Base-by-base conservation (phyloP, 2,797 vertebrate species). In the Danio choprae region DNA sequence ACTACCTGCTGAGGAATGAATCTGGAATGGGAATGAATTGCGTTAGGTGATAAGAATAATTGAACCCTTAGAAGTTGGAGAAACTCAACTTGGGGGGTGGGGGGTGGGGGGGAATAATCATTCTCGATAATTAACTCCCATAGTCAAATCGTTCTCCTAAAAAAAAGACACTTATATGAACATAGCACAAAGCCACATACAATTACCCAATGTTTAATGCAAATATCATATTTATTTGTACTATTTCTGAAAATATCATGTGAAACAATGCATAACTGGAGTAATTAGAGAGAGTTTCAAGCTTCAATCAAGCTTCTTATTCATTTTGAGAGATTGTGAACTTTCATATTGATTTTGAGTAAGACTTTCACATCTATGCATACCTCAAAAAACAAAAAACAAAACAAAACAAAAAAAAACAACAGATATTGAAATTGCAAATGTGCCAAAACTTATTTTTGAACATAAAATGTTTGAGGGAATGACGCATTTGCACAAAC, bases 401-500 rank as follows among this genome's bases (percentile, higher is more conserved):
- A 0, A 63, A n/a, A n/a, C n/a, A 18, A 59, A 59, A 1, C 15
- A 58, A 59, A 18, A 36, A 20, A 40, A 12, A 0, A 63, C n/a
- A n/a, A 16, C 8, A 41, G 46, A 74, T 36, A 36, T 36, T 68
- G 5, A 36, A 63, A 51, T 63, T 50, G 58, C 6, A 40, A 41
- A 43, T 75, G 38, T 40, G n/a, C 62, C 36, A n/a, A 74, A 51
- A 51, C 11, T 4, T 74, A 62, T 20, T 63, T 74, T 63, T 4
- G 2, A 50, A 22, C 53, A 46, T 29, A 18, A 55, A 67, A 77
- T 20, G 3, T 46, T 53, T 58, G 8, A 53, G 71, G 69, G 29
- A 20, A 74, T 58, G 43, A 43, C 16, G 22, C 41, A 74, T 79
- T 78, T 73, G 55, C 64, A 58, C 72, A 74, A 69, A 56, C 75